Evolutionary conservation across 1,140 invertebrate genomes (phyloP), one percentile per base, ranked within the genome.

Genomic region (Neotoxoptera formosana): DNA sequence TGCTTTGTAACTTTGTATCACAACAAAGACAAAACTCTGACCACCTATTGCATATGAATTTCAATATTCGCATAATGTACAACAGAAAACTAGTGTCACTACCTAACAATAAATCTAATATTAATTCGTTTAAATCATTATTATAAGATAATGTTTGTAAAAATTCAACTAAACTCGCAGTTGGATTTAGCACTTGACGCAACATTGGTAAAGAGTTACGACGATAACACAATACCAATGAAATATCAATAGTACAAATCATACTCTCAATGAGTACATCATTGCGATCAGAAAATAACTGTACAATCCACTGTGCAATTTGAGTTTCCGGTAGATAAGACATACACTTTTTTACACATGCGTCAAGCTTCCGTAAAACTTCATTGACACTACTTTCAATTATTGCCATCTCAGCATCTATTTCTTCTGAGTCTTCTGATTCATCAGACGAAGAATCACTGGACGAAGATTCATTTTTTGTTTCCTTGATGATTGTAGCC

Each of bases 201-300:
- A 98, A 95, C 94, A 97, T 97, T 51, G 97, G 97, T 94, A 97
- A 97, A 45, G 97, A 96, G 11, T 97, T 97, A 94, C 95, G 94
- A 86, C 97, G 96, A 94, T 97, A 97, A 47, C 97, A 97, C 41
- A 98, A 96, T 89, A 97, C 98, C 83, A 97, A 97, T 9, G 97
- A 97, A 48, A 98, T 98, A 95, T 98, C 98, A 53, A 98, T 95
- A 81, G 97, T 98, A 95, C 98, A 98, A 2, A 98, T 97, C 97
- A 99, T 98, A n/a, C 97, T 97, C 95, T 98, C 98, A 47, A 98
- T 97, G 91, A 99, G 95, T 94, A 98, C 98, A 95, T 99, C 98
- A 95, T 99, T 98, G 95, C 98, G 98, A 95, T 98, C 98, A 94
- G 97, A 97, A 95, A 99, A 98, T 83, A 99, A 95, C 95, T 98